Evolutionary conservation across 1,140 invertebrate genomes (phyloP).

Genomic region (Sitodiplosis mosellana): DNA sequence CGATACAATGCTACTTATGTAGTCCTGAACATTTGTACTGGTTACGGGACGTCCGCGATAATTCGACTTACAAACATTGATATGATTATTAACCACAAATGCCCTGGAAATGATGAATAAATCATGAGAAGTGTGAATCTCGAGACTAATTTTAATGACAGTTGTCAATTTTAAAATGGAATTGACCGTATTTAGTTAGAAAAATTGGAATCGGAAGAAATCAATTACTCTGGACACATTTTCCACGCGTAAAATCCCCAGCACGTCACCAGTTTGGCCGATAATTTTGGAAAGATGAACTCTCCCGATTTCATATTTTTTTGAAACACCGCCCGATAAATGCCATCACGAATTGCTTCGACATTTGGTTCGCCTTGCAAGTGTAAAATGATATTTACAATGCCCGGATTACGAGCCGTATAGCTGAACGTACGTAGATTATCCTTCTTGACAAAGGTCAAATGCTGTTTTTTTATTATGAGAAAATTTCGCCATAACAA

Average conservation of each 20-base stretch:
- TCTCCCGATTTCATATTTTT: slow-evolving; percentile 33
- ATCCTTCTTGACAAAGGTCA: slow-evolving; percentile 41
- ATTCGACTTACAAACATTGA: slow-evolving; percentile 36
- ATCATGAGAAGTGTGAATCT: neutral
- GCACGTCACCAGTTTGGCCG: slow-evolving; percentile 35
- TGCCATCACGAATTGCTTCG: slow-evolving; percentile 25
- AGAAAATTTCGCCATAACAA: slow-evolving; percentile 11
- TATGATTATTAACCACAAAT: slow-evolving; percentile 53
- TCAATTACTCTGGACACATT: slow-evolving; percentile 19
- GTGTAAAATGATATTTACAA: slow-evolving; percentile 42
- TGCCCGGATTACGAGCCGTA: slow-evolving; percentile 46
- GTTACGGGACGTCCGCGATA: slow-evolving; percentile 45
- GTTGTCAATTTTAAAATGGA: neutral
- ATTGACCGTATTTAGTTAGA: neutral
- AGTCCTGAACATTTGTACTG: slow-evolving; percentile 59
- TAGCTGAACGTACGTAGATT: slow-evolving; percentile 45
- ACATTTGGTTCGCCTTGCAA: slow-evolving; percentile 34
- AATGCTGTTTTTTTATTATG: slow-evolving; percentile 32
- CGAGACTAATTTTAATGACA: neutral
- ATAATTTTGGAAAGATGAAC: slow-evolving; percentile 36
- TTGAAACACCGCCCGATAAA: slow-evolving; percentile 32
- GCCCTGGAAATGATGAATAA: slow-evolving; percentile 12
- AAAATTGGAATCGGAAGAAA: neutral
- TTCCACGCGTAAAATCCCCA: slow-evolving; percentile 53
- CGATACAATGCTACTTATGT: slow-evolving; percentile 55